Evolutionary conservation across 2,113 vertebrate species (phyloP).

Genomic region (Cricetomys ansorgei): DNA sequence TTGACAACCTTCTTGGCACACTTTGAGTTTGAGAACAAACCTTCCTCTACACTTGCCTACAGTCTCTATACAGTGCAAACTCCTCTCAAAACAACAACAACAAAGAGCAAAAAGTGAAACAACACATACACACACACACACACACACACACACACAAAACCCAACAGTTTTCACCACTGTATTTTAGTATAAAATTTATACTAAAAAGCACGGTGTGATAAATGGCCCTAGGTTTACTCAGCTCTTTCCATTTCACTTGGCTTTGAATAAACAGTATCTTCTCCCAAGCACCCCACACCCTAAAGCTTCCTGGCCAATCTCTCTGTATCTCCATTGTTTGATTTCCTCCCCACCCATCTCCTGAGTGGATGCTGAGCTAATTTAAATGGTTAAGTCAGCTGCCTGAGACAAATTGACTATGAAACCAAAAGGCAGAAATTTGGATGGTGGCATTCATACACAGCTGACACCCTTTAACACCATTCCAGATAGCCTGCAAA

Average conservation of each 20-base stretch:
- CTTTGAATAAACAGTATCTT: slow-evolving; percentile 47
- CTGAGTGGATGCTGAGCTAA: slow-evolving; percentile 54
- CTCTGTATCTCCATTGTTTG: slow-evolving; percentile 69
- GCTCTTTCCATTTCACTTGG: slow-evolving; percentile 42
- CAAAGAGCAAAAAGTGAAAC: not conserved
- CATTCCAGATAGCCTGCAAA: not conserved
- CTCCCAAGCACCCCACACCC: slow-evolving; percentile 30
- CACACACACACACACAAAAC: not conserved
- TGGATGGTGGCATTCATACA: not conserved
- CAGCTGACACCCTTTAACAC: not conserved
- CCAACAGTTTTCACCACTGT: not conserved
- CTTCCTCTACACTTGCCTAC: not conserved
- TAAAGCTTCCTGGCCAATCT: slow-evolving; percentile 64
- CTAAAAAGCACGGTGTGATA: not conserved
- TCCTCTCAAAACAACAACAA: not conserved
- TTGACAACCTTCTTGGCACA: not conserved
- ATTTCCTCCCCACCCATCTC: slow-evolving; percentile 76
- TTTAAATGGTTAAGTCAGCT: not conserved
- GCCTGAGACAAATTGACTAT: not conserved
- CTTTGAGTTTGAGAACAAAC: not conserved
- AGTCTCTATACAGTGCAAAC: not conserved
- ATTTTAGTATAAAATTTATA: not conserved
- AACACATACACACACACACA: not conserved
- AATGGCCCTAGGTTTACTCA: not conserved
- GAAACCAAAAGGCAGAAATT: slow-evolving; percentile 28